phyloP scores from a whole-genome alignment of 1,140 invertebrate genomes.

The Listronotus oregonensis region DNA sequence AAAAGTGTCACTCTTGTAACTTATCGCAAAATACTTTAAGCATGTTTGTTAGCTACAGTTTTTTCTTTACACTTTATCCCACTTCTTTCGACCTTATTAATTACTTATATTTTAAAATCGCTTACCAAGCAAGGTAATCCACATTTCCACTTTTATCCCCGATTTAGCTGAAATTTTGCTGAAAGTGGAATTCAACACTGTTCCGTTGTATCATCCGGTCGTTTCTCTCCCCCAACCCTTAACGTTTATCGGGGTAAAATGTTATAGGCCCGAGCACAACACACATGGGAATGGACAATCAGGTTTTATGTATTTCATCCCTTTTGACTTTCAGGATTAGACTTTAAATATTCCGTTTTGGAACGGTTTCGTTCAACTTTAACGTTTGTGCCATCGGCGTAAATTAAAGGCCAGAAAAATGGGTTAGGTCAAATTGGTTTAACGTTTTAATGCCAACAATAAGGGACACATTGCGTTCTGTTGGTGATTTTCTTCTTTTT shows the following conservation, averaged over 20 bases:
- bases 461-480: no score
- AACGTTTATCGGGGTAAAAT: constrained; percentile 26
- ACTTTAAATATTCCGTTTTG: constrained; percentile 28
- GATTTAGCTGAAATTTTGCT: constrained; percentile 3
- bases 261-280: constrained; percentile 28
- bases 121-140: no score
- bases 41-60: no score
- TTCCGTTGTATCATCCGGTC: constrained; percentile 4
- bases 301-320: constrained; percentile 28
- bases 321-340: constrained; percentile 24
- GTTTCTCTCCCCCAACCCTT: constrained; percentile 7
- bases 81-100: no score
- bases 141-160: constrained; percentile 4
- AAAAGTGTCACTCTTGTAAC: no score
- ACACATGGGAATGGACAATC: constrained; percentile 32
- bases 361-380: constrained; percentile 19
- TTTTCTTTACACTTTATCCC: no score
- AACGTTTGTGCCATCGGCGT: constrained; percentile 2
- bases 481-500: no score
- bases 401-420: no score
- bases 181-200: constrained; percentile 22
- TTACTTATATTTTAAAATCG: no score
- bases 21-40: no score
- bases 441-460: no score
- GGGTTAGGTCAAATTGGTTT: no score